Evolutionary conservation across 92 coral and sea anemone genomes (phyloP), one percentile per base, ranked within the genome.

Genomic region (Porites cylindrica): DNA sequence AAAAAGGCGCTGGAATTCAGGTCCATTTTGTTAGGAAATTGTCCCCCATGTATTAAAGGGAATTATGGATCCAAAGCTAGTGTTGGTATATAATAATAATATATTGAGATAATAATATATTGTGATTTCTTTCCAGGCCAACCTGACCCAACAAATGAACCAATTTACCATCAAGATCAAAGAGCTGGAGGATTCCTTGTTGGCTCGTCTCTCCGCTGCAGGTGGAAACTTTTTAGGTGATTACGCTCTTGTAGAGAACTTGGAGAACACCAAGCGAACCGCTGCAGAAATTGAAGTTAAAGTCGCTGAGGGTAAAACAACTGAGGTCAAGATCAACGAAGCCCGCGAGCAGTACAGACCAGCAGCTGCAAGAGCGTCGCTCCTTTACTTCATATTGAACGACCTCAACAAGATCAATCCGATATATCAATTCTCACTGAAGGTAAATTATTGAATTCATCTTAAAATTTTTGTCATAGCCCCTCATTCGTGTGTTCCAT

Each of bases 311-410:
- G 99, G 96, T 32, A 97, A 97, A 86, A 86, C 86, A 12, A 97
- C 99, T 1, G 99, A 97, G 84, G 83, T 95, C 83, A 92, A 93
- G 90, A 97, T 97, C 68, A 97, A 97, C 91, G 99, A 97, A 86
- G 99, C 99, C 81, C 99, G 99, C 69, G 99, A 97, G 85, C 98
- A 96, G 64, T 97, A 97, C 89, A 88, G 99, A 70, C 99, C 99
- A 82, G 99, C 99, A 1, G 99, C 99, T 75, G 97, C 94, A 17
- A 89, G 99, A 53, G 85, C 99, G 2, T 97, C 99, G 11, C 89
- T 97, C 1, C 88, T 92, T 51, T 97, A 97, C 93, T 97, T 97
- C 89, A 97, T 97, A 50, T 88, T 97, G 90, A 97, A 97, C 75
- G 99, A 97, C 83, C 89, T 97, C 60, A 97, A 97, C 95, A 97